Conservation (phyloP, 2,797 vertebrate species). For the Austrolebias charrua region DNA sequence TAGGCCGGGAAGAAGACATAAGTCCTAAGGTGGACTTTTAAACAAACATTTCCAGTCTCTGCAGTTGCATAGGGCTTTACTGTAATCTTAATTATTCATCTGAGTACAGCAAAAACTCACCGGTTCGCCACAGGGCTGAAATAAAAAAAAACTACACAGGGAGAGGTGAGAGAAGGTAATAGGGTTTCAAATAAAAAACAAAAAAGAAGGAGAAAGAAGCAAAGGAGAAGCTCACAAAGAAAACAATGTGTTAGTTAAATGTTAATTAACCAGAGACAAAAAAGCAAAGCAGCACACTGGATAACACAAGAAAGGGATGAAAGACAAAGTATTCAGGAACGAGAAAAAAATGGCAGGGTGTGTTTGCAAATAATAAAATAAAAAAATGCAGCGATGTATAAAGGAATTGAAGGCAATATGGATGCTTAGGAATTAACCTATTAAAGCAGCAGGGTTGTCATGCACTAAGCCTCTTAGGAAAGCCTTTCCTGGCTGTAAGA, state of each 20-base stretch:
- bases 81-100: constrained; percentile 58
- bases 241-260: constrained; percentile 60
- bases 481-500: constrained; percentile 56
- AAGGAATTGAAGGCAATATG: constrained; percentile 35
- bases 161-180: constrained; percentile 28
- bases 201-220: not conserved
- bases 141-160: constrained; percentile 45
- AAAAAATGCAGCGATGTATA: constrained; percentile 26
- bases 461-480: constrained; percentile 68
- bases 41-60: constrained; percentile 36
- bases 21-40: constrained; percentile 10
- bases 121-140: constrained; percentile 38
- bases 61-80: constrained; percentile 16
- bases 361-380: constrained; percentile 35
- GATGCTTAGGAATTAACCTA: constrained; percentile 63
- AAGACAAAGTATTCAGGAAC: constrained; percentile 28
- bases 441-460: constrained; percentile 65
- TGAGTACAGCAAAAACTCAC: constrained; percentile 34
- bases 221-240: constrained; percentile 35
- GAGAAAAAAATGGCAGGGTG: constrained; percentile 11
- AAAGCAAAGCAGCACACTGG: constrained; percentile 24
- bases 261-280: constrained; percentile 61
- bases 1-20: constrained; percentile 9
- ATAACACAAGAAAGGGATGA: constrained; percentile 37
- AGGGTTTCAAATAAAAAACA: not conserved